Evolutionary conservation across 1,140 invertebrate species (phyloP).

Genomic region (Drosophila baimaii): DNA sequence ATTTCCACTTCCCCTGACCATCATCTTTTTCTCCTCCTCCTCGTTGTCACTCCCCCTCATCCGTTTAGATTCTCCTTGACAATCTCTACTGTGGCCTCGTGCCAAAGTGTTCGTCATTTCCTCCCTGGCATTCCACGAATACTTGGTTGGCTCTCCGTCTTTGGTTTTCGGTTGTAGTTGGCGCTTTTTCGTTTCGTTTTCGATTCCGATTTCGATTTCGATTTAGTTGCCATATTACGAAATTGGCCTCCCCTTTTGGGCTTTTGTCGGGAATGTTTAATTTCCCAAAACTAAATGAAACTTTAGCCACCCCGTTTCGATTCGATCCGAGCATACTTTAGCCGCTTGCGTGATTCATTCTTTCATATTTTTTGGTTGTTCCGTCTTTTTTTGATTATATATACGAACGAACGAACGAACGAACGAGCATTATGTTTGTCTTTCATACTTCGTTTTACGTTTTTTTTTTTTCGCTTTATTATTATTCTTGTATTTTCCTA

Average conservation of each 20-base stretch:
- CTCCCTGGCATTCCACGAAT: slow-evolving; percentile 47
- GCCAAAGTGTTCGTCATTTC: slow-evolving; percentile 49
- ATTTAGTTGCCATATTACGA: slow-evolving; percentile 48
- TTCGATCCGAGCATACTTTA: slow-evolving; percentile 6
- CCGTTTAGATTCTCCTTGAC: slow-evolving; percentile 49
- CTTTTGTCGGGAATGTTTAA: slow-evolving; percentile 30
- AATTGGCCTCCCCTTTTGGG: slow-evolving; percentile 38
- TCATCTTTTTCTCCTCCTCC: background rate
- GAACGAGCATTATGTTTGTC: slow-evolving; percentile 59
- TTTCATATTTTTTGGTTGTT: slow-evolving; percentile 53
- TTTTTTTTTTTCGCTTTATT: slow-evolving; percentile 39
- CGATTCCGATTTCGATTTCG: slow-evolving; percentile 9
- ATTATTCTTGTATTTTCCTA: slow-evolving; percentile 70
- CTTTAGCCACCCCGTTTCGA: slow-evolving; percentile 44
- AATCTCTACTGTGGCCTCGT: slow-evolving; percentile 41
- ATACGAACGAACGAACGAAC: slow-evolving; percentile 34
- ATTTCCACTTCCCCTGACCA: slow-evolving; percentile 9
- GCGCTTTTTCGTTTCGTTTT: slow-evolving; percentile 15
- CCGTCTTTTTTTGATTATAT: slow-evolving; percentile 46
- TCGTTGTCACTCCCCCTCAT: slow-evolving; percentile 4
- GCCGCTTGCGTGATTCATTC: slow-evolving; percentile 73
- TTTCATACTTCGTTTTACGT: slow-evolving; percentile 43
- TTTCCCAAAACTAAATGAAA: slow-evolving; percentile 39
- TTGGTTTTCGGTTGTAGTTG: slow-evolving; percentile 23
- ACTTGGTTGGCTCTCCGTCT: slow-evolving; percentile 25